phyloP scores from a whole-genome alignment of 2,797 vertebrate genomes.

The Neosalanx taihuensis region DNA sequence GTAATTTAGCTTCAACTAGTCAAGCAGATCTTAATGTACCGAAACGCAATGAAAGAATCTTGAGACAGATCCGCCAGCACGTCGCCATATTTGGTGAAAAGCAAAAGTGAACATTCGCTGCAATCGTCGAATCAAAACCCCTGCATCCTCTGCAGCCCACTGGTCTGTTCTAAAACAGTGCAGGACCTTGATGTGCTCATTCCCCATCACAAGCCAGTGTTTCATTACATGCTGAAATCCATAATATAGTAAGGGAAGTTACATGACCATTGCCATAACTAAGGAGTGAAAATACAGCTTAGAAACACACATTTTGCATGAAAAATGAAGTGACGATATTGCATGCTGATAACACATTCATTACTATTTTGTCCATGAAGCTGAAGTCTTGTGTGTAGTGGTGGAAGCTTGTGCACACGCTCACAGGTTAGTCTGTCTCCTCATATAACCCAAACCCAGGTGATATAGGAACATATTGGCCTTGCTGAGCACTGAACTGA shows the following conservation, averaged over 20 bases:
- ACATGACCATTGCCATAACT: not conserved
- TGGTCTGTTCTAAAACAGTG: not conserved
- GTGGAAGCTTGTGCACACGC: too few species aligned
- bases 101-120: not conserved
- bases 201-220: not conserved
- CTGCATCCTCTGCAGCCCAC: not conserved
- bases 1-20: conserved; percentile 30
- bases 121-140: not conserved
- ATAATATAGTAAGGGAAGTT: not conserved
- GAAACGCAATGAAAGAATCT: not conserved
- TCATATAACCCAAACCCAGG: not conserved
- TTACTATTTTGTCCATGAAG: not conserved
- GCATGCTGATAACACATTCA: not conserved
- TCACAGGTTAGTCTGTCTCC: too few species aligned
- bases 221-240: not conserved
- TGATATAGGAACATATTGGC: not conserved
- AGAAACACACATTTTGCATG: not conserved
- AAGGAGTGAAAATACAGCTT: not conserved
- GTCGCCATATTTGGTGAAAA: not conserved
- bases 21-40: conserved; percentile 3
- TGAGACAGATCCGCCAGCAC: not conserved
- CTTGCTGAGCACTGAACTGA: not conserved
- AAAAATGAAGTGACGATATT: not conserved
- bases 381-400: not conserved
- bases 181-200: not conserved